Evolutionary conservation across 2,113 vertebrate species (phyloP), one percentile per base, ranked within the genome.

Genomic region (Globicephala melas): DNA sequence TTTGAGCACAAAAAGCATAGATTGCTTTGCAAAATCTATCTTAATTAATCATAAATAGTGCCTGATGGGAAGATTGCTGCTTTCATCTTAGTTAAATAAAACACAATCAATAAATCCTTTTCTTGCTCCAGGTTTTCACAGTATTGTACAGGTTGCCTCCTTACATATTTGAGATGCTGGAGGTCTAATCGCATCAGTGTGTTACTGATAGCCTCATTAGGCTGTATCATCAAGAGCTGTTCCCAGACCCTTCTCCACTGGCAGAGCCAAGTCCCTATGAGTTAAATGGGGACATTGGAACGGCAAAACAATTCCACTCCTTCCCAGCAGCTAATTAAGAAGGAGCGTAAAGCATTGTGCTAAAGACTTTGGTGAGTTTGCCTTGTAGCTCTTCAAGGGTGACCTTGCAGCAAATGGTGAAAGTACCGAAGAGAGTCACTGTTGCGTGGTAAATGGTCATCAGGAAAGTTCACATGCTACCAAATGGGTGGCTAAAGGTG

Each of bases 131-230:
- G 95, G 98, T 98, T 96, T 95, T 60, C 96, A 73, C 89, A 88
- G 89, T 33, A 96, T 94, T 97, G 97, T 96, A 96, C 97, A 97
- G 98, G 96, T 96, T 10, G 31, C 97, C 98, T 98, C 97, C 96
- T 96, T 79, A 79, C 96, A 93, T 85, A 97, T 76, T 58, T 96
- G 96, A 97, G 98, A 93, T 53, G 53, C 74, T 91, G 18, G 82
- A 98, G 97, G 90, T 98, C 97, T 98, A 94, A 97, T 88, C 38
- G 71, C 98, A 98, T 98, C 97, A 94, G 73, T 91, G 94, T 98
- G 95, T 98, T 98, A 97, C 98, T 97, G 98, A 98, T 96, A 95
- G 97, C 94, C 97, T 98, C 98, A 97, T 98, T 98, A 98, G 96
- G 96, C 95, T 94, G 94, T 93, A 93, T 97, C 96, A 89, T 98